Percentiles rank a stretch among this genome's conserved stretches.
Evolutionary conservation across 2,797 vertebrate species (phyloP).

Genomic region (Channa striata): DNA sequence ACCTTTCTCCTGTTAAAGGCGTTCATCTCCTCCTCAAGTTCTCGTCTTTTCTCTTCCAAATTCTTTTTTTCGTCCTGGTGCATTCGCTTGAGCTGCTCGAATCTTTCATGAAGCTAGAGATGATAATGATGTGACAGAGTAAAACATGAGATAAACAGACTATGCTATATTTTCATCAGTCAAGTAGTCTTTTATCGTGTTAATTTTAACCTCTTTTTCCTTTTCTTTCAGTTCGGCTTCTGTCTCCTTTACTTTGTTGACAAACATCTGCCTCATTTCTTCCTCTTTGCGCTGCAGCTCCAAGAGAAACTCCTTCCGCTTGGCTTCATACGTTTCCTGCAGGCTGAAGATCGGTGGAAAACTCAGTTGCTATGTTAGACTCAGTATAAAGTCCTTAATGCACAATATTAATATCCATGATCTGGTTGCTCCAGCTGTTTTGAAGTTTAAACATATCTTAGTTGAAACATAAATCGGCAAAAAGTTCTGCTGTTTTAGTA

Average conservation of each 20-base stretch:
- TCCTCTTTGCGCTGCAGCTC: slow-evolving; percentile 96
- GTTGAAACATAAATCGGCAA: background rate
- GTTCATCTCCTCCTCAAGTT: slow-evolving; percentile 95
- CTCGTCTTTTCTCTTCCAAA: slow-evolving; percentile 93
- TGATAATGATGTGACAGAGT: background rate
- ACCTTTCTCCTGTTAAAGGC: slow-evolving; percentile 93
- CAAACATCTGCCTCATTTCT: slow-evolving; percentile 98
- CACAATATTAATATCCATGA: background rate
- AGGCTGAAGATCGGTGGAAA: slow-evolving; percentile 82
- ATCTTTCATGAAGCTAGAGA: slow-evolving; percentile 94
- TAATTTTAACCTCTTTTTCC: slow-evolving; percentile 88
- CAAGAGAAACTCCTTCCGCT: slow-evolving; percentile 94
- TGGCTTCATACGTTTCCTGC: slow-evolving; percentile 95
- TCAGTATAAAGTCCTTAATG: background rate
- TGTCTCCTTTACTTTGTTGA: slow-evolving; percentile 97
- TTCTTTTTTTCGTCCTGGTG: slow-evolving; percentile 97
- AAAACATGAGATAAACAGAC: slow-evolving; percentile 21
- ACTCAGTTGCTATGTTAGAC: background rate
- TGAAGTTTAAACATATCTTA: background rate
- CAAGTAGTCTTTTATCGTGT: background rate
- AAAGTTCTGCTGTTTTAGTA: too few relatives aligned
- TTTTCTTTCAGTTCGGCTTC: slow-evolving; percentile 97
- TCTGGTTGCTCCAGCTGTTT: background rate
- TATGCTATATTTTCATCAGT: background rate
- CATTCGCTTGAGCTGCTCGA: slow-evolving; percentile 94